A percentile compares a stretch with the other conserved stretches of the same genome.
These are phyloP conservation scores for Platyrinchus mystaceus DNA, from an alignment of 2,797 vertebrate species.

Conservation along the genomic window DNA sequence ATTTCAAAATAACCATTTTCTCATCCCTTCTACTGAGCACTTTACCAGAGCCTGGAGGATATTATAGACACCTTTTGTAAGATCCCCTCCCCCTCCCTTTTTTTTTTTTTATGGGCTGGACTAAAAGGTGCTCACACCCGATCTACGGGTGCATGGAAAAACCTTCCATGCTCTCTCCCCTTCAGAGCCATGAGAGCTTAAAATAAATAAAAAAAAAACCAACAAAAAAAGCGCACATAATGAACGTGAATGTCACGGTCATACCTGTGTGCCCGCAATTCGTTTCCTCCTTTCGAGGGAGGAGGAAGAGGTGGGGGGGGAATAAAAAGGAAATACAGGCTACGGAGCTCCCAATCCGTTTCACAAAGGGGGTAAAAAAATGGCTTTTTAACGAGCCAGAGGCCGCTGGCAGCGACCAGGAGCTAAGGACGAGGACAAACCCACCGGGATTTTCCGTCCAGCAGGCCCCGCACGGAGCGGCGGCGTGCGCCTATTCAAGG, in stretches of 20 bases:
- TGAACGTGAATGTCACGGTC: conserved; percentile 37
- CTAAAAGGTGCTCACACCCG: conserved; percentile 33
- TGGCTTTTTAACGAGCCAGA: neutral
- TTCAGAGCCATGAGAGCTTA: neutral
- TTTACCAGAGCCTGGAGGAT: neutral
- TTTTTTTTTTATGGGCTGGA: neutral
- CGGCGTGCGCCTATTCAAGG: conserved; percentile 66
- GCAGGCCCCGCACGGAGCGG: conserved; percentile 28
- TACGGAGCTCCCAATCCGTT: neutral
- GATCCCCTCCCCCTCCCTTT: neutral
- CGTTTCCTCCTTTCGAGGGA: neutral
- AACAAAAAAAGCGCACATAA: neutral
- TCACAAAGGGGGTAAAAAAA: neutral
- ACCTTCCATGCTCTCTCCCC: neutral
- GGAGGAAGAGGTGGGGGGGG: neutral
- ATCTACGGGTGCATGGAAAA: neutral
- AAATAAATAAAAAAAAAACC: neutral
- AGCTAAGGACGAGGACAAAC: neutral
- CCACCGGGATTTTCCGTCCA: neutral
- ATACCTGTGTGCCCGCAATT: neutral
- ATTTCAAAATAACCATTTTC: neutral
- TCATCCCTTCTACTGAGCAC: neutral
- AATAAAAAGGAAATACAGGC: neutral
- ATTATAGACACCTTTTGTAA: conserved; percentile 8
- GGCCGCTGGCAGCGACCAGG: neutral